Conservation (phyloP, 2,888 invertebrate genomes). For the Acanthosepion lycidas region DNA sequence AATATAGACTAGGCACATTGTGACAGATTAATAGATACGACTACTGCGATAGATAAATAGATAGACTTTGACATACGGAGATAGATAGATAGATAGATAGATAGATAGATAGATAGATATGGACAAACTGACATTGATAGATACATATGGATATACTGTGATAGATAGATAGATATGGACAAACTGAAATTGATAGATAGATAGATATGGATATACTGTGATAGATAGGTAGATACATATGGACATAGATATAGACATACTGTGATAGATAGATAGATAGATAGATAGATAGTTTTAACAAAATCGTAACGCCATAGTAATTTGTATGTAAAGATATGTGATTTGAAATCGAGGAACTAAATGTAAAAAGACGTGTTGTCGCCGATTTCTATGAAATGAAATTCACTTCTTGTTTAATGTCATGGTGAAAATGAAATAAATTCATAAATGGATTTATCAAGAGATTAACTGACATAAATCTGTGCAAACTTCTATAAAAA, state of each 20-base stretch:
- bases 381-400: background rate
- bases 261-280: background rate
- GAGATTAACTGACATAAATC: background rate
- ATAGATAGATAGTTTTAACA: background rate
- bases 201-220: background rate
- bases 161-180: background rate
- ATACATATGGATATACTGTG: background rate
- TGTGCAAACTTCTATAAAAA: background rate
- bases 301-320: background rate
- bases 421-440: background rate
- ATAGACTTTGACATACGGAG: background rate
- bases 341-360: too few species aligned
- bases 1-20: too few species aligned
- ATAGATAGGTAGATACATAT: background rate
- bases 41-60: background rate
- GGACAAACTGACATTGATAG: background rate
- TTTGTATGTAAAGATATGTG: too few species aligned
- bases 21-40: too few species aligned
- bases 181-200: background rate
- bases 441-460: background rate
- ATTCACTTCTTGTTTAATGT: background rate
- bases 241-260: background rate
- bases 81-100: constrained; percentile 15
- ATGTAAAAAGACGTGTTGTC: too few species aligned
- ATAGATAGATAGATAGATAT: background rate